These are phyloP conservation scores for Lophura nycthemera DNA, from an alignment of 2,113 vertebrate species.

Conservation along the genomic window DNA sequence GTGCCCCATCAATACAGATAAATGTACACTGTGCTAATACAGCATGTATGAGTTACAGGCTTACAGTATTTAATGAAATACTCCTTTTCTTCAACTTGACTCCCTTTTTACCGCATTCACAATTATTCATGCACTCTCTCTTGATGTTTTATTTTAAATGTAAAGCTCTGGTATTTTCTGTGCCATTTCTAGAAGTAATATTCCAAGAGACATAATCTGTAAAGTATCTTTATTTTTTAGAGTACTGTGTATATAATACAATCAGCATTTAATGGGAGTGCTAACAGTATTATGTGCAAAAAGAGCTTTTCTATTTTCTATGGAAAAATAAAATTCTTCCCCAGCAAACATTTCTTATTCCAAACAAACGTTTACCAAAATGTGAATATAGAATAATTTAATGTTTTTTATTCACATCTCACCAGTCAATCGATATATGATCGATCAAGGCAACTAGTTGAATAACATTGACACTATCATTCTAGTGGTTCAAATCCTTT, in stretches of 20 bases:
- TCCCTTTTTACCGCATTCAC: not conserved
- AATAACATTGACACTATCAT: not conserved
- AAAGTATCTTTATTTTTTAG: not conserved
- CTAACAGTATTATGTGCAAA: not conserved
- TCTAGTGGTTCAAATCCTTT: not conserved
- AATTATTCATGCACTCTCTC: constrained; percentile 17
- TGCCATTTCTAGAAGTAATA: not conserved
- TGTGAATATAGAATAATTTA: not conserved
- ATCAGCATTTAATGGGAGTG: not conserved
- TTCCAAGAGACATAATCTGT: not conserved
- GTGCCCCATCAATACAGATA: not conserved
- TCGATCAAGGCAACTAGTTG: not conserved
- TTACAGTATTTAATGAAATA: constrained; percentile 44
- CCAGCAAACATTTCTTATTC: not conserved
- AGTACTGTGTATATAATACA: not conserved
- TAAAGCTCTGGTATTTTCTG: not conserved
- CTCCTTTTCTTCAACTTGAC: not conserved
- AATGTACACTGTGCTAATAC: not conserved
- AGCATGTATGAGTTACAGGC: not conserved
- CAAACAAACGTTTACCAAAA: not conserved
- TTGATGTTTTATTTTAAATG: constrained; percentile 19
- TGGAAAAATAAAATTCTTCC: not conserved
- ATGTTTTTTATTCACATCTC: not conserved
- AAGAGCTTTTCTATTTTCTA: accelerated
- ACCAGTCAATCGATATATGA: not conserved